Percentiles rank a stretch among this genome's conserved stretches.
These are phyloP conservation scores for Ellobium chinense DNA, from an alignment of 2,888 invertebrate genomes.

Conservation along the genomic window DNA sequence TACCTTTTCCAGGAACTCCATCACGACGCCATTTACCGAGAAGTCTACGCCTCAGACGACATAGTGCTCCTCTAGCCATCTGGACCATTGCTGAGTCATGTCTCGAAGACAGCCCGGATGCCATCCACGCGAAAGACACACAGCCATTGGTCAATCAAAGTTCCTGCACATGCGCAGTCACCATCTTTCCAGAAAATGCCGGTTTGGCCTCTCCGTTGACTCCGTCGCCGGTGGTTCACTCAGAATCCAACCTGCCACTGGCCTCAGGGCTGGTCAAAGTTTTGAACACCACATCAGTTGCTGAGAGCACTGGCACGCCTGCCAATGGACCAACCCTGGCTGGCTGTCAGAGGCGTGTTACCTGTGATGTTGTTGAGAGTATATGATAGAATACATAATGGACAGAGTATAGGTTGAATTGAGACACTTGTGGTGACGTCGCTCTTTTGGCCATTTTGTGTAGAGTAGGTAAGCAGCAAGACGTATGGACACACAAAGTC, in stretches of 20 bases:
- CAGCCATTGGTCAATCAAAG: conserved; percentile 11
- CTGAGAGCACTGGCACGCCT: not conserved
- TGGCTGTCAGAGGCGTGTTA: not conserved
- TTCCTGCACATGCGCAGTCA: not conserved
- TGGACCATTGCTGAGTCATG: conserved; percentile 50
- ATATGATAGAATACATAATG: too few relatives aligned
- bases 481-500: too few relatives aligned
- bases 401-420: too few relatives aligned
- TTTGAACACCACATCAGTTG: not conserved
- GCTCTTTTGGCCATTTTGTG: too few relatives aligned
- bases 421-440: too few relatives aligned
- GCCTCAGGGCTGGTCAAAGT: not conserved
- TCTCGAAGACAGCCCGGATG: conserved; percentile 46
- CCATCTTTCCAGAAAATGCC: not conserved
- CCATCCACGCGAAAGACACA: conserved; percentile 7
- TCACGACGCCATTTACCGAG: conserved; percentile 32
- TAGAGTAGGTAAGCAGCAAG: too few relatives aligned
- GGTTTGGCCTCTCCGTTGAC: conserved; percentile 26
- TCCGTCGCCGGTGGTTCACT: not conserved
- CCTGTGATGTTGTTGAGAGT: conserved; percentile 9
- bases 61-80: conserved; percentile 49
- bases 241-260: not conserved
- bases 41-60: conserved; percentile 47
- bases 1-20: conserved; percentile 28
- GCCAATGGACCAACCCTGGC: not conserved